phyloP scores from a whole-genome alignment of 2,888 invertebrate species.

The Archaeoteleia sp. region DNA sequence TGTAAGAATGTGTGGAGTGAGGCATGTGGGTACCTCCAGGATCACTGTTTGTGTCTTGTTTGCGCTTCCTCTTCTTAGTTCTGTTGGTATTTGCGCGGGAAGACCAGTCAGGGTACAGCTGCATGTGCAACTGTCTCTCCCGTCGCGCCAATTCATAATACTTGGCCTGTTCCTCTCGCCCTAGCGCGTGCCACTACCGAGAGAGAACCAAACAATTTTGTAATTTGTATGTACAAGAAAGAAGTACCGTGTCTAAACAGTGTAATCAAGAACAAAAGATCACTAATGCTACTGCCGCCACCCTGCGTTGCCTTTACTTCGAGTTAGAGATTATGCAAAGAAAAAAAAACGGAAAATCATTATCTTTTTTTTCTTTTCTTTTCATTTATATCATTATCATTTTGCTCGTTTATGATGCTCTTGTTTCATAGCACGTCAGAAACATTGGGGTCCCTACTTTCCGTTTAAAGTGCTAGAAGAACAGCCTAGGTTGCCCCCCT shows the following conservation, averaged over 20 bases:
- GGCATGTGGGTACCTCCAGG: constrained; percentile 87
- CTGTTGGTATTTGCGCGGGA: constrained; percentile 99
- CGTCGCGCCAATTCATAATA: constrained; percentile 99
- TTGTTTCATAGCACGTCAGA: constrained; percentile 64
- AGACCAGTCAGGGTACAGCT: constrained; percentile 99
- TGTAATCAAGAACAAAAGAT: constrained; percentile 56
- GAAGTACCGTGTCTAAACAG: constrained; percentile 64
- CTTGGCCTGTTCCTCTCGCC: constrained; percentile 99
- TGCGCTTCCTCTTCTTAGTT: constrained; percentile 99
- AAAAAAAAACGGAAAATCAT: constrained; percentile 26
- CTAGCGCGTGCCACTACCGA: constrained; percentile 98
- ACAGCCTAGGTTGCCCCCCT: constrained; percentile 79
- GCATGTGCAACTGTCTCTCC: constrained; percentile 99
- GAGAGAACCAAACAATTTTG: constrained; percentile 74
- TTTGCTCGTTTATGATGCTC: constrained; percentile 44
- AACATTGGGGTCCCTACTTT: constrained; percentile 77
- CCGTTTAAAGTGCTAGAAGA: constrained; percentile 81
- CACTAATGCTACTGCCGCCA: constrained; percentile 73
- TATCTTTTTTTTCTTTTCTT: constrained; percentile 37
- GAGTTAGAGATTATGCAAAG: constrained; percentile 54
- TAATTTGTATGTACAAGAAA: constrained; percentile 59
- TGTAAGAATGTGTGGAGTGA: constrained; percentile 73
- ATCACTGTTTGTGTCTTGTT: constrained; percentile 95
- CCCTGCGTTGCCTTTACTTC: constrained; percentile 67
- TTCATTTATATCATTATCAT: constrained; percentile 33